Percentiles rank a stretch among this genome's conserved stretches.
Evolutionary conservation across 2,797 vertebrate species (phyloP).

Genomic region (Sphenodon punctatus): DNA sequence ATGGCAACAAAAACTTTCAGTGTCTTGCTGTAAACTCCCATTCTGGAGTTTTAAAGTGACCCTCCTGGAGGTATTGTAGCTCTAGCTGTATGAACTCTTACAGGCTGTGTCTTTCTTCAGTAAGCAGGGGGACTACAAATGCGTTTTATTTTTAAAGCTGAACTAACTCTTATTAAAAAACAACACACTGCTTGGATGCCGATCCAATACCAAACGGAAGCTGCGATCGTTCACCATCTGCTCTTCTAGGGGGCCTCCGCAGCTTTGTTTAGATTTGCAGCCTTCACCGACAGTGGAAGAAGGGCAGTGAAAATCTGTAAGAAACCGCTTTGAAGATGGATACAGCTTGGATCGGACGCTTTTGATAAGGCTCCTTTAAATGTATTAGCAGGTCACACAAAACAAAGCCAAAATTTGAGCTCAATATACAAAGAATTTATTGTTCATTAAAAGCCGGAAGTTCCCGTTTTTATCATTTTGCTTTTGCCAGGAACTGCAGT

Average conservation of each 20-base stretch:
- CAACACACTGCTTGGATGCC: slow-evolving; percentile 19
- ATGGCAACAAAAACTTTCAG: slow-evolving; percentile 7
- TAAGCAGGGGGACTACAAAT: not conserved
- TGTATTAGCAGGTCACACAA: slow-evolving; percentile 47
- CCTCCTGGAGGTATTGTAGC: not conserved
- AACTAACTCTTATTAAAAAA: slow-evolving; percentile 24
- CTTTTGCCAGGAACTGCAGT: slow-evolving; percentile 65
- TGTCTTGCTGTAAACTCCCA: not conserved
- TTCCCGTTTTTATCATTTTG: slow-evolving; percentile 74
- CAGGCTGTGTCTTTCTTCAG: not conserved
- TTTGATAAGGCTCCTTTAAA: not conserved
- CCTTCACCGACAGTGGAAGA: slow-evolving; percentile 4
- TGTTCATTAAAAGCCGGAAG: slow-evolving; percentile 67
- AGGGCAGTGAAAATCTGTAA: not conserved
- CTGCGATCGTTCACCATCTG: slow-evolving; percentile 54
- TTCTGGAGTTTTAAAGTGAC: accelerated
- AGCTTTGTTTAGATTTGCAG: slow-evolving; percentile 28
- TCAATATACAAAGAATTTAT: slow-evolving; percentile 54
- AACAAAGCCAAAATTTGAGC: too few relatives aligned
- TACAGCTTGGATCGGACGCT: not conserved
- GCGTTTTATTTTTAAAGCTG: not conserved
- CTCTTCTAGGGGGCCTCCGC: slow-evolving; percentile 41
- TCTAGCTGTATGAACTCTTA: not conserved
- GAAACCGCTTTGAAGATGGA: not conserved
- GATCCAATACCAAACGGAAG: slow-evolving; percentile 37